Conservation (phyloP, 2,888 invertebrate genomes). For the Pseudoips prasinana region DNA sequence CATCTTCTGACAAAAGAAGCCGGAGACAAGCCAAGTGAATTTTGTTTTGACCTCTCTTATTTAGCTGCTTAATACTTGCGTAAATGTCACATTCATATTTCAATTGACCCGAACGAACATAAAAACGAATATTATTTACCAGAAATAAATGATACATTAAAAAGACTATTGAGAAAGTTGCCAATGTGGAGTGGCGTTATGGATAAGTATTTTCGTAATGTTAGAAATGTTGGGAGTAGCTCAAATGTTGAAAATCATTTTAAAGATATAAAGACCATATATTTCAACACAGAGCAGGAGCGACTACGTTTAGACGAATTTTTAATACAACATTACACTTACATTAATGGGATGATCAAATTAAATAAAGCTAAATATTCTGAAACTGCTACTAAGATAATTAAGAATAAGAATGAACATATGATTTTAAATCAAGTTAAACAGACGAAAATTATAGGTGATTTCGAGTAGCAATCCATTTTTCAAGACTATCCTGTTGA, state of each 20-base stretch:
- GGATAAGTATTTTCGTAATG: constrained; percentile 12
- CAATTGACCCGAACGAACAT: constrained; percentile 9
- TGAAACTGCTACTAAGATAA: constrained; percentile 6
- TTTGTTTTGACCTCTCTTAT: too few relatives aligned
- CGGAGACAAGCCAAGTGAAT: too few relatives aligned
- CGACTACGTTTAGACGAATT: constrained; percentile 15
- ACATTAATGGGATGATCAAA: constrained; percentile 12
- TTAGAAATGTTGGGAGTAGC: constrained; percentile 8
- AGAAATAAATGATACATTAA: constrained; percentile 15
- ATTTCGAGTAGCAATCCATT: constrained; percentile 5
- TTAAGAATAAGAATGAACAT: too few relatives aligned
- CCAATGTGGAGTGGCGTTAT: constrained; percentile 15
- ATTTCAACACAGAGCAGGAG: constrained; percentile 13
- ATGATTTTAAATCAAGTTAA: too few relatives aligned
- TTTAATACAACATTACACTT: constrained; percentile 14
- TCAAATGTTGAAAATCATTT: constrained; percentile 17
- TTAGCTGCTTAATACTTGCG: too few relatives aligned
- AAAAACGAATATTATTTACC: constrained; percentile 14
- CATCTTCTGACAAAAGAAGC: too few relatives aligned
- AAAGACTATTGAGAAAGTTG: constrained; percentile 13
- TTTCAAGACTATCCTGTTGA: constrained; percentile 9
- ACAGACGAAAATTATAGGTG: constrained; percentile 2
- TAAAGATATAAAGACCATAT: constrained; percentile 13
- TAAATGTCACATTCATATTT: too few relatives aligned
- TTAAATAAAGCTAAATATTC: constrained; percentile 6